A percentile compares a stretch with the other conserved stretches of the same genome.
These are phyloP conservation scores for Pseudopipra pipra DNA, from an alignment of 2,113 vertebrate genomes.

Conservation along the genomic window DNA sequence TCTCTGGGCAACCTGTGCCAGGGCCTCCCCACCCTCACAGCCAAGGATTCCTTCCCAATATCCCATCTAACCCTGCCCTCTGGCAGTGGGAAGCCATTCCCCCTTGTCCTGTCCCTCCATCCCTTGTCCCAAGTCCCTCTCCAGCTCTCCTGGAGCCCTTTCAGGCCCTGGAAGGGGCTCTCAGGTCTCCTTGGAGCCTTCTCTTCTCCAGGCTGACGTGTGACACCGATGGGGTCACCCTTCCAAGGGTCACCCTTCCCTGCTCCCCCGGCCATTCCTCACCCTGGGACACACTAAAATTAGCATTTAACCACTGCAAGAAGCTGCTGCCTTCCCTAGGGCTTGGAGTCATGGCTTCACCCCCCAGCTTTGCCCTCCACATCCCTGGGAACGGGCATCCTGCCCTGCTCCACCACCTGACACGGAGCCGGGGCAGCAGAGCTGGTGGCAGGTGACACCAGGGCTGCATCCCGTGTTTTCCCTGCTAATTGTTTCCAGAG, in stretches of 20 bases:
- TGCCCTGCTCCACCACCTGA: not conserved
- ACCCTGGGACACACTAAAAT: rapidly evolving
- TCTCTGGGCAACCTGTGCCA: not conserved
- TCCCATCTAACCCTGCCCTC: rapidly evolving
- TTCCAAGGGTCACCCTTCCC: not conserved
- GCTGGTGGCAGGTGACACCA: not conserved
- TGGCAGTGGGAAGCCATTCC: not conserved
- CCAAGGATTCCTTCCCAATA: not conserved
- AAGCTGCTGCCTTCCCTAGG: not conserved
- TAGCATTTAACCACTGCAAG: rapidly evolving
- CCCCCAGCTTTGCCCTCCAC: not conserved
- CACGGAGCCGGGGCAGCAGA: not conserved
- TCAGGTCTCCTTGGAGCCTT: not conserved
- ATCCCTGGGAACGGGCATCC: rapidly evolving
- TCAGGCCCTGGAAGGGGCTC: rapidly evolving
- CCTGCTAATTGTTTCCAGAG: slow-evolving; percentile 1
- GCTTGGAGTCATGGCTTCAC: rapidly evolving
- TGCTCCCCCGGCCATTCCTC: not conserved
- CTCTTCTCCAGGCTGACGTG: not conserved
- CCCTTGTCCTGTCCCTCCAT: not conserved
- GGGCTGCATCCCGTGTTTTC: not conserved
- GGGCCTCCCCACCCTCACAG: rapidly evolving
- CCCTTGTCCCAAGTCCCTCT: not conserved
- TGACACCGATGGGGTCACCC: not conserved
- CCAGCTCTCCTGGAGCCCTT: not conserved